Conservation (phyloP, 1,140 invertebrate genomes). For the Pogonomyrmex barbatus region DNA sequence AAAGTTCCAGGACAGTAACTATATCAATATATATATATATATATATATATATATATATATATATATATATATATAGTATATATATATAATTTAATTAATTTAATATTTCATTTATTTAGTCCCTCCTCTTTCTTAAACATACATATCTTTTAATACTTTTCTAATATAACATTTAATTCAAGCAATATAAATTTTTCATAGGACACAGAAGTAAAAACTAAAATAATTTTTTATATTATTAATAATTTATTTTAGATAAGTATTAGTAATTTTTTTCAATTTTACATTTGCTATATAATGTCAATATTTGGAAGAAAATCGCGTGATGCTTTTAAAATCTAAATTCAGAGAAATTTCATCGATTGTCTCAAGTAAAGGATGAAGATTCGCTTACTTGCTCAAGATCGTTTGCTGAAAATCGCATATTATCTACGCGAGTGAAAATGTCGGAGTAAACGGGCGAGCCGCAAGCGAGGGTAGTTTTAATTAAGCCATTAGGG, state of each 20-base stretch:
- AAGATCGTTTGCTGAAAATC: constrained; percentile 46
- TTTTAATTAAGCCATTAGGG: constrained; percentile 86
- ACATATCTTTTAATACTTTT: background rate
- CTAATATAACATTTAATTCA: background rate
- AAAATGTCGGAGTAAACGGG: constrained; percentile 66
- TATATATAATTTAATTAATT: too few relatives aligned
- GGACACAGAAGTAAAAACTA: too few relatives aligned
- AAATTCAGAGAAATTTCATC: background rate
- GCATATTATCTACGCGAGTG: constrained; percentile 42
- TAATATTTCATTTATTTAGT: constrained; percentile 14
- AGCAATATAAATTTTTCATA: background rate
- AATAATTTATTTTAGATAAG: too few relatives aligned
- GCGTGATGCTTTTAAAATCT: background rate
- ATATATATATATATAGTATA: constrained; percentile 2
- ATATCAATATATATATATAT: background rate
- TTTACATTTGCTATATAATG: background rate
- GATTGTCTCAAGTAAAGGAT: constrained; percentile 15
- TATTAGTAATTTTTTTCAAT: background rate
- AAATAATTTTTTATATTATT: too few relatives aligned
- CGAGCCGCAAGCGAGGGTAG: constrained; percentile 80
- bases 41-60: constrained; percentile 3
- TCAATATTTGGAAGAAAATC: background rate
- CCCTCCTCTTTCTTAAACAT: background rate
- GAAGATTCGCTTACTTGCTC: constrained; percentile 34
- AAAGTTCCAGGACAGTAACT: constrained; percentile 26